Evolutionary conservation across 2,888 invertebrate species (phyloP).

Genomic region (Calameuta pallipes): DNA sequence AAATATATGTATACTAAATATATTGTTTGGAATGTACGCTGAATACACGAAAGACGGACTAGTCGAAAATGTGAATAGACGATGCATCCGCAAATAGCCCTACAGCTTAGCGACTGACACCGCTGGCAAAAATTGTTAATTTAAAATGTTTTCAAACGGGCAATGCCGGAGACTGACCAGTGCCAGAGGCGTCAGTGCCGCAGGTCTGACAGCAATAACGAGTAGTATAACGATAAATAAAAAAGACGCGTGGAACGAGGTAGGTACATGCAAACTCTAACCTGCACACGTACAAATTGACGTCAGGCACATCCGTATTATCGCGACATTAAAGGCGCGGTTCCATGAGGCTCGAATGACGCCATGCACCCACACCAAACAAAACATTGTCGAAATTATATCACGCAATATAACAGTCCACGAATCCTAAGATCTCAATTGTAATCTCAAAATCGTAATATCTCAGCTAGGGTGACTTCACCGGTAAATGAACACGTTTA

Average conservation of each 20-base stretch:
- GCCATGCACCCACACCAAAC: background rate
- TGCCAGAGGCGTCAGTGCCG: too few relatives aligned
- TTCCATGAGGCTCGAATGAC: background rate
- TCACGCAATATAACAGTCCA: background rate
- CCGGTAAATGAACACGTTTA: too few relatives aligned
- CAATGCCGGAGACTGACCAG: too few relatives aligned
- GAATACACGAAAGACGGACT: too few relatives aligned
- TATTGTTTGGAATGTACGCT: too few relatives aligned
- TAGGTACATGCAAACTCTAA: background rate
- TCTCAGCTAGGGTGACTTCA: background rate
- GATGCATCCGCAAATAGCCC: too few relatives aligned
- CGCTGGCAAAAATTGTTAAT: too few relatives aligned
- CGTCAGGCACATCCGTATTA: background rate
- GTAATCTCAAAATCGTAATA: background rate
- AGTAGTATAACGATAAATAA: background rate
- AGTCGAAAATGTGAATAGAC: too few relatives aligned
- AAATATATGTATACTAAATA: too few relatives aligned
- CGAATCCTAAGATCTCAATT: background rate
- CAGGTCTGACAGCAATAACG: background rate
- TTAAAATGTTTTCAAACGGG: too few relatives aligned
- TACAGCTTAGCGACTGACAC: too few relatives aligned
- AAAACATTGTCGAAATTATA: background rate
- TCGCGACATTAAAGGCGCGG: background rate
- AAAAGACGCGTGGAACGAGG: background rate
- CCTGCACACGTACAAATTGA: background rate